Base-by-base conservation (phyloP, 2,888 invertebrate species). In the Hydroisotoma schaefferi region DNA sequence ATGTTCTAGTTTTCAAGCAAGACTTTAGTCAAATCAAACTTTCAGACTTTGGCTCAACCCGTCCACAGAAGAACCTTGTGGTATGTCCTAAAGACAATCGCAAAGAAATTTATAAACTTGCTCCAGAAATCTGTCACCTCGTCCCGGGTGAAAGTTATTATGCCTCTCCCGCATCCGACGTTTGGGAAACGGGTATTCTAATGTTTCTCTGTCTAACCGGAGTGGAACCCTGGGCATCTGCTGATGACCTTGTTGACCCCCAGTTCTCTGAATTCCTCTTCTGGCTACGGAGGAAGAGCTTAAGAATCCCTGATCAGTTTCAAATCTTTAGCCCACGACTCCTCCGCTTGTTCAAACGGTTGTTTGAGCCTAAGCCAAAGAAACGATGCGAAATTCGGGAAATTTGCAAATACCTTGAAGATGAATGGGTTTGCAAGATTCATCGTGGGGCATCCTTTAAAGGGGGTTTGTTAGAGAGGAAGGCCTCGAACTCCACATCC, bases 101-200 rank as follows among this genome's bases (percentile, higher is more conserved):
- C 28, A 49, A 49, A 27, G 49, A 49, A 27, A 18, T 23, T 3
- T 49, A 28, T 29, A 22, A 49, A 49, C 49, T 49, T 12, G 18
- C 84, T 1, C 84, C 84, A 0, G 84, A 84, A 74, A 80, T 83
- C 25, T 77, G 82, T 73, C 83, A 83, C 69, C 79, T 82, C 46
- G 80, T 84, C 4, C 80, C 80, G 68, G 82, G 83, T 71, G 84
- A 84, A 74, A 77, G 82, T 67, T 86, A 87, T 73, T 81, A 82
- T 40, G 87, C 87, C 66, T 81, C 84, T 71, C 78, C 55, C 47
- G 82, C 56, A 0, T 82, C 84, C n/a, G 89, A 89, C 74, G 84
- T 85, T 38, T 89, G 88, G 88, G 87, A 88, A 68, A 82, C 88
- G 68, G 88, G 85, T 8, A 85, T 90, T 66, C 78, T 86, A 18